Evolutionary conservation across 2,797 vertebrate species (phyloP), one percentile per base, ranked within the genome.

Genomic region (Crenuchus spilurus): DNA sequence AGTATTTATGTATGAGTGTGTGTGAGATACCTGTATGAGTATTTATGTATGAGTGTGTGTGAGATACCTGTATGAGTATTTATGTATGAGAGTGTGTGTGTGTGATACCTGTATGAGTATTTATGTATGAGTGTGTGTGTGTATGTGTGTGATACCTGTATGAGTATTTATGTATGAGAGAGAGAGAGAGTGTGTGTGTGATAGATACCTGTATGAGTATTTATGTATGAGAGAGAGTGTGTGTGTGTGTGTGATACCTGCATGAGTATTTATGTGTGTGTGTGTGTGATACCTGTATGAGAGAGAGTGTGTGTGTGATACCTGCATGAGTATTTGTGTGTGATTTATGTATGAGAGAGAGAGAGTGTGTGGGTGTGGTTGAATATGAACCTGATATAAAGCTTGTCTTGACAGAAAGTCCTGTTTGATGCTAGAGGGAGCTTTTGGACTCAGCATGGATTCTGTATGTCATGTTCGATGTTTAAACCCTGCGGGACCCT

Each of bases 401-500:
- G 78, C 70, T 7, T 44, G 75, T 79, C 67, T 80, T 84, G 76
- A 79, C 74, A 86, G 83, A 81, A 85, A 70, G 77, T 83, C 75
- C 80, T 64, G 48, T 48, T 37, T 28, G 60, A 64, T 58, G n/a
- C 77, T 75, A 76, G 78, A 77, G 83, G 65, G 69, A 69, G 83
- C 24, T 64, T 74, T 78, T 81, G 16, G 84, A 84, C 88, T 87
- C 85, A 79, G 90, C 91, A 92, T 92, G 92, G 89, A 89, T 90
- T 87, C 87, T 89, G 82, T 87, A 20, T 57, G 89, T 90, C 81
- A 83, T 86, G 86, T 92, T 92, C 80, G 81, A 82, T 86, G 84
- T 91, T 88, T 85, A 77, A 78, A 84, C 83, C 83, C 78, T 84
- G 84, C 79, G 84, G 90, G 90, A 88, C 88, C 87, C 85, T n/a